Base-by-base conservation (phyloP, 2,888 invertebrate species). In the Cinara cedri region DNA sequence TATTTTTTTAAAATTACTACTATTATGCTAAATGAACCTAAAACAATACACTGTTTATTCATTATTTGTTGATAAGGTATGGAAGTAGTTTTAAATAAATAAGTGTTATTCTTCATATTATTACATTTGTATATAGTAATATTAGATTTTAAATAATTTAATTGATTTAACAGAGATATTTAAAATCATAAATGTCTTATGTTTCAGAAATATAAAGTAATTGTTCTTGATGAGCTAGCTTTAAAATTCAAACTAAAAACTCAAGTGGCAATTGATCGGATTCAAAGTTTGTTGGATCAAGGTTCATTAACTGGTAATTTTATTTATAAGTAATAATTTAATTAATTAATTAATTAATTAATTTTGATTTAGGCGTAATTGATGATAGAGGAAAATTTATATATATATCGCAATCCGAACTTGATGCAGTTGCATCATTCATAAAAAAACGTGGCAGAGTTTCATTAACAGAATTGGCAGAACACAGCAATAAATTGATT, bases 311-410 rank as follows among this genome's bases (percentile, higher is more conserved):
- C 96, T 2, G 91, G 87, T 86, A 82, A 81, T 66, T 72, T 11
- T 71, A 19, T 14, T 60, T 49, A 14, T 62, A 44, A 42, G 49
- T 16, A 16, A 24, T 24, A 6, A 42, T 60, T 60, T n/a, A 66
- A n/a, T 46, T 21, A n/a, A n/a, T n/a, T 49, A n/a, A 55, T 55
- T 54, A 42, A 55, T 72, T 49, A 34, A 49, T 68, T 71, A 49
- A 57, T 46, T 54, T 60, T 16, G 72, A 83, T 83, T 14, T 81
- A 86, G 96, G 99, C 0, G 98, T 99, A 1, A 94, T 99, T 83
- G 99, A 99, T 85, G 99, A 99, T 86, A 89, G 99, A 82, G 99
- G 99, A 21, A 99, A 99, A 87, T 99, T 99, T 85, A 98, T 99
- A 85, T 99, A 96, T 86, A 94, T 99, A 74, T 96, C 97, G 0